These are phyloP conservation scores for Eolophus roseicapilla DNA, from an alignment of 2,113 vertebrate genomes.

Conservation along the genomic window DNA sequence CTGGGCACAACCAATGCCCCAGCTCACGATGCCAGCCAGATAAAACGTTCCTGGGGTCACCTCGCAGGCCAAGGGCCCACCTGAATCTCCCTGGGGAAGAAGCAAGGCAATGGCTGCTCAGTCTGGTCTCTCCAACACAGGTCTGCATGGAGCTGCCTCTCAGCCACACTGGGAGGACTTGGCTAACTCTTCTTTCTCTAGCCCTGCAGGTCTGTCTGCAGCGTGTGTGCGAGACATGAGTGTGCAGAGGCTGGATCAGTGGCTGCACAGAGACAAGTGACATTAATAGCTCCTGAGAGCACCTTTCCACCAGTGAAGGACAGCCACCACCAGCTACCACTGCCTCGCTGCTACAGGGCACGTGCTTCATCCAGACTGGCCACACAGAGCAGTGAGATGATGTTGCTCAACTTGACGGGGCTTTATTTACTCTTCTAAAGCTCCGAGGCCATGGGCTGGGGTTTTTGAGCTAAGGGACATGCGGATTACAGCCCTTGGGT, in stretches of 20 bases:
- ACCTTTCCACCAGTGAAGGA: not conserved
- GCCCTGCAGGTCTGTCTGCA: fast-evolving
- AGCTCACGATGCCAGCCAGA: slow-evolving; percentile 92
- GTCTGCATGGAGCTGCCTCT: not conserved
- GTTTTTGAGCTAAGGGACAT: not conserved
- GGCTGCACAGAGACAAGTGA: not conserved
- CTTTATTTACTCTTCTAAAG: not conserved
- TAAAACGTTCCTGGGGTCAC: slow-evolving; percentile 86
- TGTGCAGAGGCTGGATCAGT: not conserved
- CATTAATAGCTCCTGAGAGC: not conserved
- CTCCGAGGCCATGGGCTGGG: not conserved
- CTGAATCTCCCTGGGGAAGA: slow-evolving; percentile 88
- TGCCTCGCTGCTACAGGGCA: not conserved
- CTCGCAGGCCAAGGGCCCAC: slow-evolving; percentile 93
- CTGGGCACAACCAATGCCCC: slow-evolving; percentile 92
- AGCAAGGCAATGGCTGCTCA: not conserved
- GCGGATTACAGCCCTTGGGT: not conserved
- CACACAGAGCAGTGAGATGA: not conserved
- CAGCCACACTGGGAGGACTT: not conserved
- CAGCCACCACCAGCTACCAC: not conserved
- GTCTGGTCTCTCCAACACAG: not conserved
- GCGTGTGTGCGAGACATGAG: not conserved
- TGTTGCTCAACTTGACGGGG: not conserved
- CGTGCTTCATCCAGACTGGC: not conserved
- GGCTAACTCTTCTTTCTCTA: not conserved